These are phyloP conservation scores for Nomia melanderi DNA, from an alignment of 1,140 invertebrate genomes.

Conservation along the genomic window DNA sequence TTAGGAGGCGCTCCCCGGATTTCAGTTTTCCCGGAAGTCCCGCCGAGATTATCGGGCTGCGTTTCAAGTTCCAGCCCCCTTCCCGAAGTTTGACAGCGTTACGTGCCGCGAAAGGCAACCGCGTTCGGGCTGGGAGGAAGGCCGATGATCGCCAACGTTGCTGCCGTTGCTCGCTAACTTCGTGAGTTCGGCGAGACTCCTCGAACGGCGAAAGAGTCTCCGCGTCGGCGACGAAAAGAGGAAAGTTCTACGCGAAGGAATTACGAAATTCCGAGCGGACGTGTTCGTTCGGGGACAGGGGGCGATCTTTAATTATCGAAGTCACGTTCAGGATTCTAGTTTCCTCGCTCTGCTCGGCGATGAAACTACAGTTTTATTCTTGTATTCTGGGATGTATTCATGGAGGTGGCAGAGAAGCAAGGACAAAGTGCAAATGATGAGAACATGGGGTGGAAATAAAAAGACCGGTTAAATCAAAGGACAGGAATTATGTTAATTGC, in stretches of 20 bases:
- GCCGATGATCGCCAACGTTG: not conserved
- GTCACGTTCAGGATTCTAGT: slow-evolving; percentile 19
- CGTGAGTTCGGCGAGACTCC: not conserved
- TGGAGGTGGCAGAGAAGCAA: too few species aligned
- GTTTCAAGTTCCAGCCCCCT: slow-evolving; percentile 5
- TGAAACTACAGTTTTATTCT: too few species aligned
- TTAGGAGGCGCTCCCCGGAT: not conserved
- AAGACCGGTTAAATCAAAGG: too few species aligned
- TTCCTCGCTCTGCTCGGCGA: too few species aligned
- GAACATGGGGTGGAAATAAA: too few species aligned
- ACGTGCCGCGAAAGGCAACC: slow-evolving; percentile 4
- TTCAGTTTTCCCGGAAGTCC: not conserved
- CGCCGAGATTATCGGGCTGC: not conserved
- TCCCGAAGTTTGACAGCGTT: not conserved
- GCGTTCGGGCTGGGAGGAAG: not conserved
- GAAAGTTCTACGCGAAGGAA: not conserved
- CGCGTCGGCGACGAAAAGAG: not conserved
- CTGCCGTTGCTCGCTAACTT: not conserved
- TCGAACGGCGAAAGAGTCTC: not conserved
- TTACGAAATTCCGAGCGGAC: not conserved
- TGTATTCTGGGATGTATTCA: too few species aligned
- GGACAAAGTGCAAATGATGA: too few species aligned
- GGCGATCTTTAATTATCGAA: not conserved
- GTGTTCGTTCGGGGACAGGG: not conserved
- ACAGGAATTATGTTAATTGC: too few species aligned